A percentile compares a stretch with the other conserved stretches of the same genome.
Conservation (phyloP, 2,797 vertebrate genomes). For the Neosalanx taihuensis region DNA sequence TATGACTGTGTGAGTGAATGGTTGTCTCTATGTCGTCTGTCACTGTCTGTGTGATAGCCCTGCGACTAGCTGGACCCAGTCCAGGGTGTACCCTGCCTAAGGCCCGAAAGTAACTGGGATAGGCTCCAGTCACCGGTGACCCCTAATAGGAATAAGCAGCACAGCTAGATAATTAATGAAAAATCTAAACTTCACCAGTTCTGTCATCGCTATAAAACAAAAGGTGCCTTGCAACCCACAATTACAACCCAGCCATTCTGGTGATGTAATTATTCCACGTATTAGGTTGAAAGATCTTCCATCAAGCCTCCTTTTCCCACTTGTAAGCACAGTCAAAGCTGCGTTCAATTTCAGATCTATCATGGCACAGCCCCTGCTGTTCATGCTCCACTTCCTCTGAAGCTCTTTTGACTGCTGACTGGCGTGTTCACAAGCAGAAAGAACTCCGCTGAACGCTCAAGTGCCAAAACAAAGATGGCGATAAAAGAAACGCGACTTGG, state of each 20-base stretch:
- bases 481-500: neutral
- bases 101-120: no score
- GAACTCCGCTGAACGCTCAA: neutral
- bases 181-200: no score
- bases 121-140: no score
- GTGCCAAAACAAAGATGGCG: neutral
- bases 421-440: neutral
- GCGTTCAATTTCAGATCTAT: neutral
- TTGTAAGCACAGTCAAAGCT: constrained; percentile 10
- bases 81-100: no score
- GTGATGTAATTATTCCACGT: neutral
- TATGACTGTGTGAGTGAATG: no score
- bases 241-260: neutral
- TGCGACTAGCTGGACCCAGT: no score
- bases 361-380: neutral
- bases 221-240: no score
- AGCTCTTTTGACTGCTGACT: constrained; percentile 16
- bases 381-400: neutral
- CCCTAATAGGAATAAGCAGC: no score
- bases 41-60: no score
- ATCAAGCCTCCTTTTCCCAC: neutral
- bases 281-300: constrained; percentile 12
- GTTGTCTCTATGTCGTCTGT: no score
- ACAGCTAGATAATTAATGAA: no score
- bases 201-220: no score